Base-by-base conservation (phyloP, 2,888 invertebrate genomes). In the Rhopalosiphum nymphaeae region DNA sequence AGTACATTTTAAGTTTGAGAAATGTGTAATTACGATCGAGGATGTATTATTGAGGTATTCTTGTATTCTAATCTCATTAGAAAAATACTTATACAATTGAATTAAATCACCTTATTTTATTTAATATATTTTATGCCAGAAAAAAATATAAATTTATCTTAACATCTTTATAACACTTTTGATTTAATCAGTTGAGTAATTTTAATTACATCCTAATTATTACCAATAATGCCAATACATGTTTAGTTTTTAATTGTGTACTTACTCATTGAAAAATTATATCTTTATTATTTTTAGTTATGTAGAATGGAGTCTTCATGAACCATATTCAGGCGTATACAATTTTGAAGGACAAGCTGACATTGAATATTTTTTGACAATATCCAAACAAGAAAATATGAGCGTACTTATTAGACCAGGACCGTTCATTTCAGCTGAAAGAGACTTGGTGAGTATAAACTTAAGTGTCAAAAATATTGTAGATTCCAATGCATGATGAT, bases 341-440 rank as follows among this genome's bases (percentile, higher is more conserved):
- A 97, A 98, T 95, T 96, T 98, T 95, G 95, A 96, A 53, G 97
- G 97, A 53, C 97, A 97, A 95, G 95, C 97, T 21, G 96, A 97
- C 95, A 95, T 97, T 4, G 97, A 96, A 53, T 96, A 96, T 89
- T 98, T 98, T 95, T 96, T 98, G 21, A 96, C 97, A 95, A 96
- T 97, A 7, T 98, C 98, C 0, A 97, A 97, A 91, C 97, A 97
- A 95, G 97, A 98, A 95, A 98, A 97, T 94, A 96, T 99, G 84
- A 96, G 97, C 46, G 98, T 98, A 1, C 97, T 99, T 89, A 96
- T 99, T 1, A 96, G 99, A 56, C 97, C 98, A 0, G 99, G 99
- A 0, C 99, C 99, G 0, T 99, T 98, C 95, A 98, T 99, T 95
- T 98, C 98, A 96, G 98, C 98, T 29, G 99, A 99, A 96, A 97